Evolutionary conservation across 2,113 vertebrate species (phyloP), one percentile per base, ranked within the genome.

Genomic region (Sinocyclocheilus anshuiensis): DNA sequence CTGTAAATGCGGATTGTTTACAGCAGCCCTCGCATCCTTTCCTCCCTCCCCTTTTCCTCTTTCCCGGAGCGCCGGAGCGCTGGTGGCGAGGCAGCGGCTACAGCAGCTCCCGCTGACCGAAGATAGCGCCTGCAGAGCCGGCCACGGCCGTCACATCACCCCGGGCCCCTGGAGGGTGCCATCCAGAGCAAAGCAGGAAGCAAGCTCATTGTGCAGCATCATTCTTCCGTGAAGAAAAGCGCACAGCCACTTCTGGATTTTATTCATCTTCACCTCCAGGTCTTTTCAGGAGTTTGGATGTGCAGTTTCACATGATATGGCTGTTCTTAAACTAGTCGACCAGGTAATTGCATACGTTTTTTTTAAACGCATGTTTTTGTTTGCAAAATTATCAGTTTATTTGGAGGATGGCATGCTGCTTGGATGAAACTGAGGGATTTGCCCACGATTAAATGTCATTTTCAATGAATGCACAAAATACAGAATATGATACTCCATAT

Each of bases 281-380:
- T 53, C 24, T 78, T 29, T 71, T 65, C 16, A 86, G 84, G 87
- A 81, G 86, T 86, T 91, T 90, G 92, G 91, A 94, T 92, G 93
- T 90, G 86, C 89, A 5, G 87, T 89, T 86, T 86, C 89, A 93
- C 91, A 89, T 88, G 94, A 92, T 90, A 96, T 96, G 95, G 95
- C 95, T 91, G 95, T 96, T 74, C 94, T 96, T 84, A 96, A 95
- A 86, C 94, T 96, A 92, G 92, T 92, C 87, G 95, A 96, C 24
- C 95, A 96, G 95, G 95, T 96, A 93, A 89, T 36, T 39, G 5
- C 55, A 24, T 6, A 24, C 8, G 16, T 16, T 9, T 53, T 53
- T 36, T 71, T 36, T 20, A 4, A 71, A 89, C 53, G 89, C 88
- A 45, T 24, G 42, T 55, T 77, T 83, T 72, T 65, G 7, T 2